Evolutionary conservation across 2,113 vertebrate species (phyloP), one percentile per base, ranked within the genome.

Genomic region (Bagarius yarrelli): DNA sequence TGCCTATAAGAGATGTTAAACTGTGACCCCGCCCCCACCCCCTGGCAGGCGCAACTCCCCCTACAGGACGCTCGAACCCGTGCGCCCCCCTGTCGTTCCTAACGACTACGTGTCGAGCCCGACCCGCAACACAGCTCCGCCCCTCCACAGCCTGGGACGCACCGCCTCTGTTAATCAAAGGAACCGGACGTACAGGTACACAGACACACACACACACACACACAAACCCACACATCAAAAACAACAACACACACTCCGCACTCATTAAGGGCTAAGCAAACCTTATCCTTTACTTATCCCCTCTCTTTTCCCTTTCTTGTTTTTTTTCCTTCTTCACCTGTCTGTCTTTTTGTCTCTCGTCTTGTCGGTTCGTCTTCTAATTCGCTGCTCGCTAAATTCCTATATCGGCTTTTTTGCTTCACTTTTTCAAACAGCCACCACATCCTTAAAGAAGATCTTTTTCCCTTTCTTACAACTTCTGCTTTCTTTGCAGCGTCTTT

Each of bases 151-250:
- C 94, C 97, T 97, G 81, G 96, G 95, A 90, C 95, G 96, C 93
- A 98, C 95, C 88, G 96, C 97, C 91, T 98, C 98, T 81, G 95
- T 98, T 88, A 98, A 96, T 94, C 98, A 98, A 94, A 97, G 98
- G 96, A 99, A 94, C 92, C 97, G 98, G 95, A 99, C 98, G 76
- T 99, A 99, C 98, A 99, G 98, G 98, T 99, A 98, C 91, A 93
- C 88, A 73, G 82, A 44, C 81, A 69, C 80, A 57, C 63, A 40
- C 81, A 79, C 83, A 57, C 50, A 32, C 61, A 73, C 67, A 70
- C 69, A 53, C 71, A 40, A 32, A 61, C 44, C 5, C 44, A 47
- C 44, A 80, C 67, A 44, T 64, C 73, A 76, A 81, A 27, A 36
- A 66, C 64, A 52, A 34, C 23, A 72, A 59, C 27, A 12, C 69